Base-by-base conservation (phyloP, 2,888 invertebrate genomes). In the Colletes collaris region DNA sequence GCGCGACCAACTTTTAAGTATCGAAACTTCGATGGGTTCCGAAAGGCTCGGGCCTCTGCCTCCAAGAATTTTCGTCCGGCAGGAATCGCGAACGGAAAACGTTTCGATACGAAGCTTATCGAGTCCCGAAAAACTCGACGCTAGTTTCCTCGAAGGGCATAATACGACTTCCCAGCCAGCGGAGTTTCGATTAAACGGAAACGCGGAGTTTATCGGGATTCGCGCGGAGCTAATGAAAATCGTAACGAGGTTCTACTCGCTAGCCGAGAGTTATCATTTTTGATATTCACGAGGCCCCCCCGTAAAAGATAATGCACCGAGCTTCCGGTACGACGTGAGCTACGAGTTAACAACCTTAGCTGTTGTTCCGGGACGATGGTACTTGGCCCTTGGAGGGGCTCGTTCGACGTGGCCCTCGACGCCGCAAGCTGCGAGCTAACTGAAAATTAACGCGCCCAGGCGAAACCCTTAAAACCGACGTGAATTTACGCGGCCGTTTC, bases 381-480 rank as follows among this genome's bases (percentile, higher is more conserved):
- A 68, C 81, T 80, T 58, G 55, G 67, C 60, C 65, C 60, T 72
- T 40, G 63, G 50, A 71, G 50, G 50, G 60, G 69, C 58, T 72
- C 52, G 78, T 62, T 70, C 55, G 19, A 56, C 6, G 63, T 59
- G 66, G 59, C 65, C 69, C 75, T 55, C 76, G 75, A 58, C 76
- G 72, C 82, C 72, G 78, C 76, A 62, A 76, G 81, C 79, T 70
- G 74, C 71, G 73, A 81, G 82, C 81, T 88, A 87, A 86, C 85
- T 85, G 86, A 87, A 89, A 89, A 89, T 89, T 88, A 89, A 85
- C 85, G 83, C 79, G 72, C 77, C 80, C 80, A 46, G 59, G 64
- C 60, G 83, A 82, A 87, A 81, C 70, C 78, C 78, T 86, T 78
- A 77, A 82, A 86, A 76, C 76, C 76, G 53, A 67, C 63, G 58